phyloP scores from a whole-genome alignment of 2,797 vertebrate genomes.

The Sebastes oblongus region DNA sequence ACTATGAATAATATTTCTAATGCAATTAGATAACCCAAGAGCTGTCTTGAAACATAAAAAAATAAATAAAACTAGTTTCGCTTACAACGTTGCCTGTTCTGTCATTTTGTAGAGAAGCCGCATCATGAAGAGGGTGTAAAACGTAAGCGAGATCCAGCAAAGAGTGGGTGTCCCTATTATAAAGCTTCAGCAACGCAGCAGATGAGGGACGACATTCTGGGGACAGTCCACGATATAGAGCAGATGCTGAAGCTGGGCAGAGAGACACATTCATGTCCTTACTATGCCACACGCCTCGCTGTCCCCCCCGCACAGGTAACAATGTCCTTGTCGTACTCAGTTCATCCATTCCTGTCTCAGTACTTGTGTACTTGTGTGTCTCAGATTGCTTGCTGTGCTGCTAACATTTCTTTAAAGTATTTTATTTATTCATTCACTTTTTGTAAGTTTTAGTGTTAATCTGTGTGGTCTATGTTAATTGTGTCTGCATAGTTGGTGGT shows the following conservation, averaged over 20 bases:
- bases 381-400: neutral
- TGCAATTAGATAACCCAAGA: neutral
- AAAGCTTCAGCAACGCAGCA: constrained; percentile 86
- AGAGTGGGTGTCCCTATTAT: constrained; percentile 83
- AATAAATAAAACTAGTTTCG: neutral
- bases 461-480: neutral
- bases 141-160: constrained; percentile 75
- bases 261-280: constrained; percentile 88
- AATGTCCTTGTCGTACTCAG: neutral
- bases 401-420: neutral
- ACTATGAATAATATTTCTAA: neutral
- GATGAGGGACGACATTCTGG: constrained; percentile 89
- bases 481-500: constrained; percentile 88
- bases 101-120: constrained; percentile 64
- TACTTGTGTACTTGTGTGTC: no score
- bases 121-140: constrained; percentile 74
- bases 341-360: neutral
- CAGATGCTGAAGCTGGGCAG: constrained; percentile 88
- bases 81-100: neutral
- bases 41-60: neutral
- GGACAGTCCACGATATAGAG: constrained; percentile 91
- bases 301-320: constrained; percentile 92
- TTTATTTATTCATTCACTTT: neutral
- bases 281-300: constrained; percentile 89
- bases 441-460: neutral